Evolutionary conservation across 23 tunicate genomes (phyloP).

Genomic region (Ciona savignyi): DNA sequence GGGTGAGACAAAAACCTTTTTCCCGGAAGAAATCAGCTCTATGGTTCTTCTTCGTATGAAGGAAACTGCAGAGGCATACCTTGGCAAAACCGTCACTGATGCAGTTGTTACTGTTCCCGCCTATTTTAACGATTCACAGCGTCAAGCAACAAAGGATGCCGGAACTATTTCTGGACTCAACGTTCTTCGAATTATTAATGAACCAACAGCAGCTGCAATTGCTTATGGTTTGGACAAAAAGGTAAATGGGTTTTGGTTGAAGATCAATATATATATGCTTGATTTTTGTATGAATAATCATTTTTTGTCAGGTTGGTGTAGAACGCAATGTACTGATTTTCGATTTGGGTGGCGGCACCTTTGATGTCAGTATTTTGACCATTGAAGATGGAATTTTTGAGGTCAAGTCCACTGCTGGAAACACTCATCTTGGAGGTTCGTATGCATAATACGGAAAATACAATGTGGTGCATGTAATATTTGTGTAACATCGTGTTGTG

Average conservation of each 20-base stretch:
- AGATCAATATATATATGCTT: too few relatives aligned
- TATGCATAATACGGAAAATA: too few relatives aligned
- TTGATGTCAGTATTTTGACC: conserved; percentile 83
- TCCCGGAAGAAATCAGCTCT: conserved; percentile 91
- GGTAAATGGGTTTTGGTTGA: too few relatives aligned
- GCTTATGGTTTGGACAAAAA: conserved; percentile 97
- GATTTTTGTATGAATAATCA: background rate
- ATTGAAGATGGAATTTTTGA: conserved; percentile 93
- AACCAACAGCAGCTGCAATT: conserved; percentile 98
- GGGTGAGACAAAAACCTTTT: conserved; percentile 83
- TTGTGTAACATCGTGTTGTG: background rate
- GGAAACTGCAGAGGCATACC: conserved; percentile 91
- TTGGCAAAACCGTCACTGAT: conserved; percentile 86
- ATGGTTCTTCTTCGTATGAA: conserved; percentile 89
- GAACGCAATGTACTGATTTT: conserved; percentile 86
- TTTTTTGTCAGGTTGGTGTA: conserved; percentile 33
- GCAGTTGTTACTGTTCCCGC: conserved; percentile 99
- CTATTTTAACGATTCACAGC: conserved; percentile 92
- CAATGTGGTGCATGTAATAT: background rate
- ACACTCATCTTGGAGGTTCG: conserved; percentile 93
- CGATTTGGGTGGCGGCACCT: conserved; percentile 95
- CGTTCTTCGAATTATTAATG: conserved; percentile 92
- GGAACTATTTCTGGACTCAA: conserved; percentile 88
- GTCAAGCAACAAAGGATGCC: conserved; percentile 98
- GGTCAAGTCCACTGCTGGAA: conserved; percentile 94